Conservation (phyloP, 2,797 vertebrate genomes). For the Micromesistius poutassou region DNA sequence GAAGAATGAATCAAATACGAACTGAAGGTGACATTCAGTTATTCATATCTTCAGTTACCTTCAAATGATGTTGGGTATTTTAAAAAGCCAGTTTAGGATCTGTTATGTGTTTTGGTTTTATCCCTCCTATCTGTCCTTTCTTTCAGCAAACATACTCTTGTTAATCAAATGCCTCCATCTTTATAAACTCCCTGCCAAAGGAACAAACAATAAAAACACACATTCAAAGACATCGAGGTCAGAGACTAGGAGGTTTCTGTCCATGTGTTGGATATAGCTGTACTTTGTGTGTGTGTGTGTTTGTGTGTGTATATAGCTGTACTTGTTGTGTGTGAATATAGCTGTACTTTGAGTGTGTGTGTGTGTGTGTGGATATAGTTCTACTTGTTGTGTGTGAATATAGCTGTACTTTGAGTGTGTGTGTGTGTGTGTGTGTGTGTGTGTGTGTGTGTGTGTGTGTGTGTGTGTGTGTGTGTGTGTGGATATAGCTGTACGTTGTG, state of each 20-base stretch:
- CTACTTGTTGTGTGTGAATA: too few relatives aligned
- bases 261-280: not conserved
- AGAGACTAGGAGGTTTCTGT: constrained; percentile 7
- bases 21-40: not conserved
- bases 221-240: constrained; percentile 12
- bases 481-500: not conserved
- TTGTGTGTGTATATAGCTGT: not conserved
- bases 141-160: constrained; percentile 5
- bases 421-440: too few relatives aligned
- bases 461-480: too few relatives aligned
- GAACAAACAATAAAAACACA: constrained; percentile 19
- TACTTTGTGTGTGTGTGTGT: not conserved
- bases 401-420: too few relatives aligned
- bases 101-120: not conserved
- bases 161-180: constrained; percentile 15
- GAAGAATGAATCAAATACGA: not conserved
- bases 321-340: too few relatives aligned
- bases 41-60: not conserved
- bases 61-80: not conserved
- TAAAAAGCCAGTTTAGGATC: not conserved
- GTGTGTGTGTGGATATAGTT: too few relatives aligned
- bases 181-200: constrained; percentile 19
- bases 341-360: too few relatives aligned
- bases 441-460: too few relatives aligned
- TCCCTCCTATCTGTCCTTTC: not conserved